Base-by-base conservation (phyloP, 2,113 vertebrate species). In the Neopipo cinnamomea region DNA sequence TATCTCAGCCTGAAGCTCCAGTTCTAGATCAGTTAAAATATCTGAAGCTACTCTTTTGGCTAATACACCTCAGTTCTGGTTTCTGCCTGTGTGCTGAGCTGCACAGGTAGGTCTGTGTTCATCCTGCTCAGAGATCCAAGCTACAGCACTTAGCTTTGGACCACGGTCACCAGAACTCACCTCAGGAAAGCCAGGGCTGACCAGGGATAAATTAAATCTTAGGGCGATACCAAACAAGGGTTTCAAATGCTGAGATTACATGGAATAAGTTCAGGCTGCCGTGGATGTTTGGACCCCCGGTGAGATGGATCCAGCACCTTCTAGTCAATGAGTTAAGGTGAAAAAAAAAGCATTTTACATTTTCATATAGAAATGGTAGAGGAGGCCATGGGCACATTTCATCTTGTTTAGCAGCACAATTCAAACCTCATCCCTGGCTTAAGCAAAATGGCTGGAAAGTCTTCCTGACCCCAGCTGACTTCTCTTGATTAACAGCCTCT, bases 401-500 rank as follows among this genome's bases (percentile, higher is more conserved):
- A 61, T 58, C 74, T 66, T 31, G 28, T 91, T 82, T 50, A 91
- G 73, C 67, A 90, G 33, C 14, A 94, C 2, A 4, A 81, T 55
- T 93, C 74, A 86, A 88, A 94, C 49, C 33, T 91, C 41, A 1
- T 46, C 44, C 35, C 66, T 79, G 80, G 35, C 31, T 92, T 66
- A 71, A 46, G 56, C n/a, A 94, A 78, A 95, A 77, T 63, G 82
- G 50, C 50, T 94, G 82, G 78, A 86, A 94, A 92, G 5, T 4
- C 39, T 85, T 80, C 78, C 67, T 86, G 62, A 91, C 71, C 85
- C 30, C 47, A 56, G 47, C 0, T 88, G 95, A 90, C 85, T 91
- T 81, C 49, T 65, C 85, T 59, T 83, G 72, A 96, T 92, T 74
- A 95, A 96, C 39, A 88, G 31, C 72, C 39, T 50, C 35, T 83